Conservation (phyloP, 2,888 invertebrate genomes). For the Aspidiotus rigidus region DNA sequence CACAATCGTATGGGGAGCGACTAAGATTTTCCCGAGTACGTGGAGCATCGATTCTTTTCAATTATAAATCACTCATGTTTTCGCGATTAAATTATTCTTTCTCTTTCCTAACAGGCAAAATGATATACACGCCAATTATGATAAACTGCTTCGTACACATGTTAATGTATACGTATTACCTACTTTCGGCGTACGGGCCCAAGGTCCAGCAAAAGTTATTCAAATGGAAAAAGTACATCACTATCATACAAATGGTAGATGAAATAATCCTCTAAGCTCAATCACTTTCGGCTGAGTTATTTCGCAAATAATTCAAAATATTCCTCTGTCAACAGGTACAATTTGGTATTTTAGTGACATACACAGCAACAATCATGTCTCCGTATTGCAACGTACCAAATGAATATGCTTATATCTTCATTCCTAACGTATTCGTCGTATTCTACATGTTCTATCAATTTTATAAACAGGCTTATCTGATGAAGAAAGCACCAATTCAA, state of each 20-base stretch:
- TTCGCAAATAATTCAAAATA: constrained; percentile 1
- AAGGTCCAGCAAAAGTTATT: constrained; percentile 32
- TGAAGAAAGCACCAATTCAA: constrained; percentile 17
- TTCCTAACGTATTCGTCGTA: constrained; percentile 54
- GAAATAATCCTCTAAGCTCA: constrained; percentile 2
- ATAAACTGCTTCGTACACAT: constrained; percentile 60
- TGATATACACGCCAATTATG: constrained; percentile 55
- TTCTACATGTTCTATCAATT: constrained; percentile 65
- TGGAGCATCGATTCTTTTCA: background rate
- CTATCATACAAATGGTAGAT: constrained; percentile 36
- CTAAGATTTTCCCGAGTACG: constrained; percentile 59
- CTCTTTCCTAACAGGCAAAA: constrained; percentile 50
- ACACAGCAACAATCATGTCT: constrained; percentile 30
- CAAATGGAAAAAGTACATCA: constrained; percentile 35
- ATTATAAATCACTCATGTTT: background rate
- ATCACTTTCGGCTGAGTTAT: background rate
- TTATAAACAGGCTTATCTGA: constrained; percentile 51
- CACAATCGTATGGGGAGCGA: constrained; percentile 52
- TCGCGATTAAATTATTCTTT: constrained; percentile 16
- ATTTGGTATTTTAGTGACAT: constrained; percentile 35
- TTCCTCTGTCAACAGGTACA: constrained; percentile 31
- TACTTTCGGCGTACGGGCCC: constrained; percentile 35
- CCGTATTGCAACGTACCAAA: constrained; percentile 34
- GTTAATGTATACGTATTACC: constrained; percentile 61
- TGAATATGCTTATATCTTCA: constrained; percentile 40